Base-by-base conservation (phyloP, 1,140 invertebrate genomes). In the Drosophila sp. region DNA sequence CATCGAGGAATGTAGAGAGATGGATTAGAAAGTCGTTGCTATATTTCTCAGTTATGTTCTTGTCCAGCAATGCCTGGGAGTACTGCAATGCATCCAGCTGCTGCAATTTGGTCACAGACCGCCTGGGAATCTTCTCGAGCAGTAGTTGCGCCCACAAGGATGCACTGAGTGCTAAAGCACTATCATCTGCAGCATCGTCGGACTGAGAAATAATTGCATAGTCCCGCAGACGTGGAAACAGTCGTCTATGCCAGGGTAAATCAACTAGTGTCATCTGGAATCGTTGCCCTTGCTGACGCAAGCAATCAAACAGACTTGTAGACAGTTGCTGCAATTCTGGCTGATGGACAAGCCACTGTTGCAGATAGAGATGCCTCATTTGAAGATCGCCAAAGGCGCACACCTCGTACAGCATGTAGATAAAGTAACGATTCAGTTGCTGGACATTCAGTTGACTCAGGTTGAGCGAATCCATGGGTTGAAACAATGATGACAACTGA, bases 181-280 rank as follows among this genome's bases (percentile, higher is more conserved):
- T 34, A n/a, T 16, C 8, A 63, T 70, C 2, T 27, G 41, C 38
- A 64, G 62, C 38, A 29, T 57, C 43, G 0, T 6, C 14, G 0
- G 11, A 0, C 8, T 56, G 61, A 21, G 9, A 7, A 6, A 45
- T 46, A 0, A 21, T 61, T 2, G 58, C 62, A 54, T 92, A 92
- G 13, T 82, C 80, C 13, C 91, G 71, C 16, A 92, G 69, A 0
- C 91, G 77, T n/a, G 86, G 71, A 43, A 87, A 80, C 0, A 92
- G 63, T 53, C 69, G 78, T 1, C 48, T 65, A 38, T 92, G 89
- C 91, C 91, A 92, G n/a, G 91, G 91, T 4, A 92, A 38, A 40
- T 77, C 18, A 0, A 5, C 29, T 7, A 83, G 18, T 8, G 34
- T 7, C 6, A 6, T n/a, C 1, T 2, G 36, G 40, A 32, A 16